Evolutionary conservation across 2,888 invertebrate genomes (phyloP).

Genomic region (Lithosia quadra): DNA sequence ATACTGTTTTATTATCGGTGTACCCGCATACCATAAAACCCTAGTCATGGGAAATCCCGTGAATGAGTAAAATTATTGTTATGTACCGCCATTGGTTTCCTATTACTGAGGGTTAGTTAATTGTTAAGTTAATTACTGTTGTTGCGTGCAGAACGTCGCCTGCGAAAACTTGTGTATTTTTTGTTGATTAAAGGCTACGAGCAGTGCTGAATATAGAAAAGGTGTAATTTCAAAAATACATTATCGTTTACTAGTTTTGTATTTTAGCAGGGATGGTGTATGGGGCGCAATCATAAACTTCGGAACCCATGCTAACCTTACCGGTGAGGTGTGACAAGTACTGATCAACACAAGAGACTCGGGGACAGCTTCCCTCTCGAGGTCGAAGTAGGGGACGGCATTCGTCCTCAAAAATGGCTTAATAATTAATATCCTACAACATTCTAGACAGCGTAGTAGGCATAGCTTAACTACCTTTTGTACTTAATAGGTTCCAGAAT

Average conservation of each 20-base stretch:
- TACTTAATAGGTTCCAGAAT: no score
- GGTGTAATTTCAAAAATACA: neutral
- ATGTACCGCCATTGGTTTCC: conserved; percentile 37
- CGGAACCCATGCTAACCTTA: no score
- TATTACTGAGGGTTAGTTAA: conserved; percentile 42
- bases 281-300: neutral
- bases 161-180: conserved; percentile 1
- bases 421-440: no score
- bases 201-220: neutral
- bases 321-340: no score
- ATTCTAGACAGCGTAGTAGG: no score
- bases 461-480: no score
- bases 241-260: neutral
- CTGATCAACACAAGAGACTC: no score
- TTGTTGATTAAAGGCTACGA: neutral
- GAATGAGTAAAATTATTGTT: conserved; percentile 37
- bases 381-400: no score
- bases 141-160: conserved; percentile 37
- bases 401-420: no score
- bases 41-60: conserved; percentile 44
- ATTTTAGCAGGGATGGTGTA: neutral
- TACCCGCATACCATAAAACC: conserved; percentile 12
- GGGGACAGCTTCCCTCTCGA: no score
- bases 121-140: conserved; percentile 51
- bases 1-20: neutral